phyloP scores from a whole-genome alignment of 2,888 invertebrate genomes.

The Sarcophaga caerulescens region DNA sequence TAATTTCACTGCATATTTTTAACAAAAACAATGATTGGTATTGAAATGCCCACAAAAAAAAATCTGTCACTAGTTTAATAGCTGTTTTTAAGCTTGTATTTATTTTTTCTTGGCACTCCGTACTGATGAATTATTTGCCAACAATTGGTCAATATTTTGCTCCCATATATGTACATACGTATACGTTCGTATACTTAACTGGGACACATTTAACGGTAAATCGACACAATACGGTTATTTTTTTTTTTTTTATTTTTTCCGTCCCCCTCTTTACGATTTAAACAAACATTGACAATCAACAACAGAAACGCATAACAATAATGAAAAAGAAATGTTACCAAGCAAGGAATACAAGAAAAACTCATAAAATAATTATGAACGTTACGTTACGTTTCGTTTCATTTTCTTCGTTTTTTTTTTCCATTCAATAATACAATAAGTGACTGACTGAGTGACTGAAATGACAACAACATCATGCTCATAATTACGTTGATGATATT shows the following conservation, averaged over 20 bases:
- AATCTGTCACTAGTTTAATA: no score
- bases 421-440: not conserved
- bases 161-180: no score
- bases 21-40: no score
- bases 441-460: not conserved
- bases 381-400: not conserved
- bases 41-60: no score
- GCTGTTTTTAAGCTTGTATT: no score
- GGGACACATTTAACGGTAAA: not conserved
- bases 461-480: constrained; percentile 44
- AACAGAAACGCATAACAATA: not conserved
- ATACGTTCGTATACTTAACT: not conserved
- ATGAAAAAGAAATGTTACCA: no score
- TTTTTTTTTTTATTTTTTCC: not conserved
- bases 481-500: constrained; percentile 38
- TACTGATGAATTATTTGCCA: not conserved
- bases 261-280: not conserved
- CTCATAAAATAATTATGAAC: not conserved
- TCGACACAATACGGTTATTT: not conserved
- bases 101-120: not conserved
- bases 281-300: not conserved
- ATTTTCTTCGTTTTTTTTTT: not conserved
- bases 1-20: no score
- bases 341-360: not conserved
- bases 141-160: not conserved